Evolutionary conservation across 2,113 vertebrate species (phyloP).

Genomic region (Micronisus gabar): DNA sequence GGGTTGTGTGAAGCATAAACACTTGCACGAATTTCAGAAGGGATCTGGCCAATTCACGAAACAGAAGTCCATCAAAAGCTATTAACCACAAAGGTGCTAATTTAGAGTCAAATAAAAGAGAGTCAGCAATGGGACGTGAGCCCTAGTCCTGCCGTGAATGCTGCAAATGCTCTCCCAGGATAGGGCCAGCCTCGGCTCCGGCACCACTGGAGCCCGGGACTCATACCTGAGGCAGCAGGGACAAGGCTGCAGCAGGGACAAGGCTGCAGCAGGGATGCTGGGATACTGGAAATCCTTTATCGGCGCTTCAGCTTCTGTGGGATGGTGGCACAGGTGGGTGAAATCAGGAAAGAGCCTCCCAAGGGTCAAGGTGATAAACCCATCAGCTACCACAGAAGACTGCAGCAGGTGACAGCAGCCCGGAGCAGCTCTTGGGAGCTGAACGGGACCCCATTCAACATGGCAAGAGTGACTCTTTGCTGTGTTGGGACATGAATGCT

Average conservation of each 20-base stretch:
- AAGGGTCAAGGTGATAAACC: background rate
- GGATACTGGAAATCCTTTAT: background rate
- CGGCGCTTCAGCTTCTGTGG: fast-evolving
- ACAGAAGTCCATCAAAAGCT: background rate
- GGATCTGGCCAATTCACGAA: background rate
- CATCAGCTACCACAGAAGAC: background rate
- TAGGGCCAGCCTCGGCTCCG: fast-evolving
- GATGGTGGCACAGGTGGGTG: fast-evolving
- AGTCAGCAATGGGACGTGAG: fast-evolving
- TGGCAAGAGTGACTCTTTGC: background rate
- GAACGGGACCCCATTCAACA: background rate
- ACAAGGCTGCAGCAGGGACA: background rate
- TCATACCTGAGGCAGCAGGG: background rate
- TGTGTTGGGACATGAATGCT: background rate
- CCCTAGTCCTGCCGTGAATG: background rate
- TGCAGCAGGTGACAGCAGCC: fast-evolving
- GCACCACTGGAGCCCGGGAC: fast-evolving
- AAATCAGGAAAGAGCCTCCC: background rate
- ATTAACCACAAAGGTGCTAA: background rate
- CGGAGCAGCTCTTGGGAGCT: background rate
- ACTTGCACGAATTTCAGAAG: background rate
- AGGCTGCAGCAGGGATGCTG: background rate
- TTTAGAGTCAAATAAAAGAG: background rate
- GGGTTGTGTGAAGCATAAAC: background rate
- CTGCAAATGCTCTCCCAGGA: background rate